Conservation (phyloP, 2,888 invertebrate genomes). For the Galerucella pusilla region DNA sequence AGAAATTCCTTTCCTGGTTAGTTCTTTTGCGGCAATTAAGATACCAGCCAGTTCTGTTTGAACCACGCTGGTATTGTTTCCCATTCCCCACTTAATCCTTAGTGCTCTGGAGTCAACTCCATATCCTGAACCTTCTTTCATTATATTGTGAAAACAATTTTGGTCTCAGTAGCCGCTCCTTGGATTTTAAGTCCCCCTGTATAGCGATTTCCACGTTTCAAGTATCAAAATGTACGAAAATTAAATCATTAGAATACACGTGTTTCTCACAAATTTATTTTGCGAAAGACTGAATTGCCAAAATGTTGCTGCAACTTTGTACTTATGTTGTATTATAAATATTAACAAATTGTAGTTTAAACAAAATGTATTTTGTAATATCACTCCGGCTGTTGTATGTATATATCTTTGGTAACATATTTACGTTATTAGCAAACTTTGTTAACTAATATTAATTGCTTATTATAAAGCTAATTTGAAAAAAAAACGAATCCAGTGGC, state of each 20-base stretch:
- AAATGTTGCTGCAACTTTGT: constrained; percentile 40
- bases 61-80: too few relatives aligned
- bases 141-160: too few relatives aligned
- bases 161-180: too few relatives aligned
- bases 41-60: too few relatives aligned
- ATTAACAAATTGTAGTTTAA: constrained; percentile 47
- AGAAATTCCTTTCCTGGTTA: too few relatives aligned
- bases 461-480: constrained; percentile 42
- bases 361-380: constrained; percentile 44
- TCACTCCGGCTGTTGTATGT: constrained; percentile 24
- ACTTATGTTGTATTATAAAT: constrained; percentile 42
- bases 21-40: too few relatives aligned
- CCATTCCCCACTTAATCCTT: too few relatives aligned
- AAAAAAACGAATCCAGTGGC: constrained; percentile 27
- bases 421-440: constrained; percentile 43
- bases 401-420: constrained; percentile 42
- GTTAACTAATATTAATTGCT: constrained; percentile 47
- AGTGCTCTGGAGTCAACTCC: too few relatives aligned
- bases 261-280: constrained; percentile 24
- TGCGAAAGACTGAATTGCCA: constrained; percentile 40
- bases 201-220: too few relatives aligned
- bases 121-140: too few relatives aligned
- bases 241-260: neutral
- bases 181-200: too few relatives aligned
- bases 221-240: too few relatives aligned